Conservation (phyloP, 2,888 invertebrate genomes). For the Protodeltote pygarga region DNA sequence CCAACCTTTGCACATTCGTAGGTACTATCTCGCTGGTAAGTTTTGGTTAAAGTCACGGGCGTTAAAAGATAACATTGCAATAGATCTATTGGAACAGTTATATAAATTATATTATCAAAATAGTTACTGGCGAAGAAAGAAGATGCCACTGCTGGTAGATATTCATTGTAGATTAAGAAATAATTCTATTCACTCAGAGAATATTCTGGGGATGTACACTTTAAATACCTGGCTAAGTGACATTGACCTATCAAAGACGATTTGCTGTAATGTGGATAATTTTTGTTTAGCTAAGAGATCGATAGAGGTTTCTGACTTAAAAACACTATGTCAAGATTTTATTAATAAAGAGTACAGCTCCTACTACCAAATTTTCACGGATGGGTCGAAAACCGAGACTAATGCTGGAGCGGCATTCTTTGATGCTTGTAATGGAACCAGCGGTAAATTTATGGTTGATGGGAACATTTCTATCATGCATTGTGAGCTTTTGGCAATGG, state of each 20-base stretch:
- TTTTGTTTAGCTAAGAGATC: slow-evolving; percentile 4
- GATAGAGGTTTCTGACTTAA: slow-evolving; percentile 10
- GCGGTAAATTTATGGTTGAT: slow-evolving; percentile 6
- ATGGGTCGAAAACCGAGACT: slow-evolving; percentile 23
- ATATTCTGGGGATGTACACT: background rate
- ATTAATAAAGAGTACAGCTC: background rate
- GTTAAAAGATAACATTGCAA: background rate
- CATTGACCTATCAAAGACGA: background rate
- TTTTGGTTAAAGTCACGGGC: too few species aligned
- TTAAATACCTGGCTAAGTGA: background rate
- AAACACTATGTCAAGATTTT: background rate
- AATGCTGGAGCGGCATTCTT: slow-evolving; percentile 9
- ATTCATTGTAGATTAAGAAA: background rate
- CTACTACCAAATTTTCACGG: slow-evolving; percentile 20
- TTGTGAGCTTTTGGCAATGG: slow-evolving; percentile 21
- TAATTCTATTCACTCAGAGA: background rate
- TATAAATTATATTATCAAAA: background rate
- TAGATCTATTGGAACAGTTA: background rate
- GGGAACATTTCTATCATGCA: slow-evolving; percentile 21
- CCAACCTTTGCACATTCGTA: background rate
- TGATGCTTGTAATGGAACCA: slow-evolving; percentile 4
- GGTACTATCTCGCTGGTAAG: background rate
- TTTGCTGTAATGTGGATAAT: background rate
- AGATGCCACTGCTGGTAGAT: slow-evolving; percentile 14
- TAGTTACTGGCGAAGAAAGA: slow-evolving; percentile 23